These are phyloP conservation scores for Drosophila navojoa DNA, from an alignment of 1,140 invertebrate genomes.

Conservation along the genomic window DNA sequence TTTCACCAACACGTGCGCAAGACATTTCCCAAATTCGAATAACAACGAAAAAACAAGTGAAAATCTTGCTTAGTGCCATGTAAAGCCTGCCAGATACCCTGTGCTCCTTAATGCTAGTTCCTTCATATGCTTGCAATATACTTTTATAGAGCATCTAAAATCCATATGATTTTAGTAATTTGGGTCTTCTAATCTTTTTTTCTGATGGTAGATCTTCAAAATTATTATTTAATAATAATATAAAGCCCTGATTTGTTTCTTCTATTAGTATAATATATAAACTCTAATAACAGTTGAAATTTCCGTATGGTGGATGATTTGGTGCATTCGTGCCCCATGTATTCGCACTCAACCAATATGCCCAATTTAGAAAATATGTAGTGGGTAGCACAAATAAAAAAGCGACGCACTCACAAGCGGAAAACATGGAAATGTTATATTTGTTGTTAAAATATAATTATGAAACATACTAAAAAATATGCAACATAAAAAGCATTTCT, in stretches of 20 bases:
- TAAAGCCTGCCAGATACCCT: not conserved
- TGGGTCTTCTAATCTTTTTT: no score
- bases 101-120: not conserved
- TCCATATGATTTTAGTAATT: no score
- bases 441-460: slow-evolving; percentile 80
- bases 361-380: not conserved
- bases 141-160: no score
- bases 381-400: not conserved
- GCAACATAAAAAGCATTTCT: slow-evolving; percentile 34
- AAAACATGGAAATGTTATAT: slow-evolving; percentile 74
- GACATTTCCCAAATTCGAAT: slow-evolving; percentile 72
- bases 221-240: no score
- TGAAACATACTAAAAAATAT: slow-evolving; percentile 45
- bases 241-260: no score
- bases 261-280: not conserved
- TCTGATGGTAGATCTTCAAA: no score
- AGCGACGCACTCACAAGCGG: slow-evolving; percentile 16
- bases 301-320: no score
- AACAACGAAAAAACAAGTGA: slow-evolving; percentile 38
- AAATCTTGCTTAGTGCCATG: not conserved
- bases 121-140: no score
- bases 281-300: not conserved
- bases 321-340: no score
- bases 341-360: not conserved
- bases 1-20: slow-evolving; percentile 78